Evolutionary conservation across 2,888 invertebrate genomes (phyloP), one percentile per base, ranked within the genome.

Genomic region (Drosophila longiperda): DNA sequence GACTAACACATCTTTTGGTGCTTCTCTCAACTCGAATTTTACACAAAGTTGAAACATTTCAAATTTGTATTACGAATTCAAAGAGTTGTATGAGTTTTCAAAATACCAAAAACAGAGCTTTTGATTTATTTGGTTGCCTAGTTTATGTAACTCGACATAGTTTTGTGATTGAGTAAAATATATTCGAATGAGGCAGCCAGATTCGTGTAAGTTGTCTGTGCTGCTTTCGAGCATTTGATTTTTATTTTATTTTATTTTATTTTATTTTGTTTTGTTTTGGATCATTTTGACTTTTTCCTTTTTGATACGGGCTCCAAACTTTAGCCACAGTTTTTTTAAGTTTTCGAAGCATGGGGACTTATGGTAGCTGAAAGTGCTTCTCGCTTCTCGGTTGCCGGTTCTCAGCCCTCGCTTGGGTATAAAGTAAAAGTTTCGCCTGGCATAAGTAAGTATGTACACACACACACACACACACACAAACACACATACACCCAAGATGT

Each of bases 301-400:
- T 66, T 49, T 74, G 74, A 74, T 61, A 54, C 63, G 65, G 65
- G 58, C 77, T 82, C 40, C 42, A 78, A 78, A 87, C 78, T 82
- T 87, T 73, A 40, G 76, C 66, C 69, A 72, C 69, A 72, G 54
- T 78, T 70, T 69, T 69, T 76, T 69, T 45, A 73, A 75, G 69
- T 85, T 73, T 61, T 54, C 63, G 42, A 38, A 65, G 83, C 76
- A 66, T 52, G 59, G 87, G 87, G 85, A 87, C 84, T 83, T 84
- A 80, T 82, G 75, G 71, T 59, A 78, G 77, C 72, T 78, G 62
- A 80, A 77, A 85, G 79, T 84, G 74, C 77, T 83, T 66, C 73
- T 75, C 75, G 75, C 49, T 71, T 63, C 81, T 69, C 62, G 69
- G 33, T 65, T 64, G 53, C 65, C 66, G 38, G 54, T 54, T 73